Percentiles rank a stretch among this genome's conserved stretches.
Conservation (phyloP, 2,888 invertebrate species). For the Epinotia bilunana region DNA sequence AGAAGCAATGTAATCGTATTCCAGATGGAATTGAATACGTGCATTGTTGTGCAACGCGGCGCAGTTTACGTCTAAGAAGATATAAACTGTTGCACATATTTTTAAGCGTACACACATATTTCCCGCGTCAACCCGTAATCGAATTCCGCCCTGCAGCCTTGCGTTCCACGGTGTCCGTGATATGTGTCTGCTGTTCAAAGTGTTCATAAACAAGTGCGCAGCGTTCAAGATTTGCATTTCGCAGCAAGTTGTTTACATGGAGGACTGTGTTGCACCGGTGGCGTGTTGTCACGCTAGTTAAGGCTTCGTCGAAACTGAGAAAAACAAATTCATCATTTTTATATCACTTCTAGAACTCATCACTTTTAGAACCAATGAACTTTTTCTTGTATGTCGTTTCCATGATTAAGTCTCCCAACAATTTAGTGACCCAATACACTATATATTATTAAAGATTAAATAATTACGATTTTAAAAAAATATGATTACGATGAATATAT, state of each 20-base stretch:
- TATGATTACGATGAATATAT: too few relatives aligned
- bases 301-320: slow-evolving; percentile 8
- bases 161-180: not conserved
- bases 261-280: slow-evolving; percentile 26
- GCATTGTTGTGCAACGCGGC: slow-evolving; percentile 20
- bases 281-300: slow-evolving; percentile 33
- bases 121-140: slow-evolving; percentile 26
- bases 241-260: slow-evolving; percentile 28
- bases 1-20: slow-evolving; percentile 12
- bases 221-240: slow-evolving; percentile 36
- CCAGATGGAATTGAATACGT: slow-evolving; percentile 22
- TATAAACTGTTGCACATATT: slow-evolving; percentile 29
- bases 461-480: too few relatives aligned
- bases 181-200: slow-evolving; percentile 16
- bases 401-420: too few relatives aligned
- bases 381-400: too few relatives aligned
- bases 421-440: too few relatives aligned
- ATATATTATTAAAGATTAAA: too few relatives aligned
- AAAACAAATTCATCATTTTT: too few relatives aligned
- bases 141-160: slow-evolving; percentile 23
- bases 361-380: too few relatives aligned
- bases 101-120: slow-evolving; percentile 28
- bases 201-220: slow-evolving; percentile 24
- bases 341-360: too few relatives aligned
- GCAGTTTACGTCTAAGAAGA: slow-evolving; percentile 25